Percentiles rank a stretch among this genome's conserved stretches.
These are phyloP conservation scores for Microvelia longipes DNA, from an alignment of 1,140 invertebrate genomes.

Conservation along the genomic window DNA sequence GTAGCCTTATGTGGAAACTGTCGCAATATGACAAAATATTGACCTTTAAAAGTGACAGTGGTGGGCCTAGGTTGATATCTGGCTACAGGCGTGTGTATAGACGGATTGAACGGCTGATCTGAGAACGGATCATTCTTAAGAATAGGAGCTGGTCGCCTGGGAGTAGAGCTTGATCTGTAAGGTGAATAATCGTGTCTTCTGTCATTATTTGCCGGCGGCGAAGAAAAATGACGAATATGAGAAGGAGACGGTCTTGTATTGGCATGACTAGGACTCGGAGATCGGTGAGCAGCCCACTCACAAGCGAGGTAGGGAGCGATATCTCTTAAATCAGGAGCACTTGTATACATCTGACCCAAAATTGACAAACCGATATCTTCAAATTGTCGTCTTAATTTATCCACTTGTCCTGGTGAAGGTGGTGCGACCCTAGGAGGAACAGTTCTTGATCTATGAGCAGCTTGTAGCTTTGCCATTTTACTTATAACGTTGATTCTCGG, in stretches of 20 bases:
- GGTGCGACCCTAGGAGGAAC: constrained; percentile 25
- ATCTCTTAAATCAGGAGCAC: constrained; percentile 57
- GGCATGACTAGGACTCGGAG: constrained; percentile 31
- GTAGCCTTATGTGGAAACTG: too few relatives aligned
- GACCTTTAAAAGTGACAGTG: constrained; percentile 63
- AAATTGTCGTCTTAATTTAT: constrained; percentile 50
- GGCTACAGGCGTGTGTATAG: constrained; percentile 52
- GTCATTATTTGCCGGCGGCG: not conserved
- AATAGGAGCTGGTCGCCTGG: constrained; percentile 33
- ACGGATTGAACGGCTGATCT: constrained; percentile 53
- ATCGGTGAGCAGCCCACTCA: constrained; percentile 57
- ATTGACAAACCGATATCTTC: constrained; percentile 42
- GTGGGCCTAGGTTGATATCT: constrained; percentile 52
- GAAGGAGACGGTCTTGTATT: not conserved
- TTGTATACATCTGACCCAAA: constrained; percentile 64
- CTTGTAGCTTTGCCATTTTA: constrained; percentile 55
- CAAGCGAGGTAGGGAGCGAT: constrained; percentile 59
- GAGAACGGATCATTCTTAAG: constrained; percentile 46
- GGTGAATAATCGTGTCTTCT: not conserved
- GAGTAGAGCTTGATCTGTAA: constrained; percentile 22
- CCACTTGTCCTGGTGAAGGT: constrained; percentile 38
- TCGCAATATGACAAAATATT: too few relatives aligned
- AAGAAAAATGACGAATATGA: not conserved
- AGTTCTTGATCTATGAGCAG: constrained; percentile 25
- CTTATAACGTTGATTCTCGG: constrained; percentile 77